A percentile compares a stretch with the other conserved stretches of the same genome.
Evolutionary conservation across 2,888 invertebrate genomes (phyloP).

Genomic region (Romanomermis culicivorax): DNA sequence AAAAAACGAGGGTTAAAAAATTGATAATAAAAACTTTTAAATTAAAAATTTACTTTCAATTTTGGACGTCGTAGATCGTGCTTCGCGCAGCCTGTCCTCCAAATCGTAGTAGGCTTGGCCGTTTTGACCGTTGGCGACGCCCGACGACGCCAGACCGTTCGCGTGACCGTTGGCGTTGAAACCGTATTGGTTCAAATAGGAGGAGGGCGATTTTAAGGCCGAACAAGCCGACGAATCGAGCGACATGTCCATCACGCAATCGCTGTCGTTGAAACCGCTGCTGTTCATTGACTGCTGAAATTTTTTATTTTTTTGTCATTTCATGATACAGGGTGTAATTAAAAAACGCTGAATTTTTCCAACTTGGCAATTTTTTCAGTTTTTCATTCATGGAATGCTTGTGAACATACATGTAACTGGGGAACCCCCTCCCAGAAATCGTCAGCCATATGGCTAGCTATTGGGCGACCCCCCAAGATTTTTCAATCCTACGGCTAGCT

Average conservation of each 20-base stretch:
- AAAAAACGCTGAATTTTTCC: not conserved
- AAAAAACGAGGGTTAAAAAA: not conserved
- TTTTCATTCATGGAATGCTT: not conserved
- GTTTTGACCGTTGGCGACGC: no score
- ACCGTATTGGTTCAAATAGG: not conserved
- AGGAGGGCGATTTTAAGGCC: conserved; percentile 22
- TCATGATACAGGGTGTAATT: no score
- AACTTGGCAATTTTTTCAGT: not conserved
- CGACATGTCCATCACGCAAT: conserved; percentile 26
- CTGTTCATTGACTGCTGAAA: conserved; percentile 1
- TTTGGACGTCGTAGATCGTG: conserved; percentile 45
- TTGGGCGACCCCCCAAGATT: no score
- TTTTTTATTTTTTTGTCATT: not conserved
- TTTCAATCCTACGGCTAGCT: no score
- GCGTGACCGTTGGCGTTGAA: not conserved
- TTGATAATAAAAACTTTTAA: not conserved
- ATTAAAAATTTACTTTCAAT: conserved; percentile 53
- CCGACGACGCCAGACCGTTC: conserved; percentile 6
- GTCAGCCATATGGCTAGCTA: no score
- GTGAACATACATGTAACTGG: not conserved
- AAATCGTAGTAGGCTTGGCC: conserved; percentile 18
- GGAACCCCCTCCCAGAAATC: no score
- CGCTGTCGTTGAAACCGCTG: conserved; percentile 9
- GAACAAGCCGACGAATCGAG: conserved; percentile 24
- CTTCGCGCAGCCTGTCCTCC: conserved; percentile 22